These are phyloP conservation scores for Acipenser oxyrinchus DNA, from an alignment of 2,797 vertebrate species.

Conservation along the genomic window DNA sequence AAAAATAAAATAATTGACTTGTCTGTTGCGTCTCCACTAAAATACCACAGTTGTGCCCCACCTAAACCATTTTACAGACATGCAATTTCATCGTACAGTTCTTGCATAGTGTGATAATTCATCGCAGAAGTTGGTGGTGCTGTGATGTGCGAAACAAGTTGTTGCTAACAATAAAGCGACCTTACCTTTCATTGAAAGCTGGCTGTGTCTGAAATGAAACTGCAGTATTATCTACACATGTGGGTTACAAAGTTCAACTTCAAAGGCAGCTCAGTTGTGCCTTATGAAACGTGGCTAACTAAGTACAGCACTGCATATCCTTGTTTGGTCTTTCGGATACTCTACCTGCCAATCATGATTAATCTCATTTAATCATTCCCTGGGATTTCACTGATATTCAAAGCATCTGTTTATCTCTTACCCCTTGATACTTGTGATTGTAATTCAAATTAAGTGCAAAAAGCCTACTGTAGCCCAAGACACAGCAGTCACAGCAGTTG, in stretches of 20 bases:
- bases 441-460: background rate
- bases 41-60: no score
- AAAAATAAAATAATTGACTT: no score
- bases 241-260: constrained; percentile 6
- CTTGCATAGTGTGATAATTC: no score
- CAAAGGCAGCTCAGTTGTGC: constrained; percentile 6
- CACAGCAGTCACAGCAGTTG: background rate
- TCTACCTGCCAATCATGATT: background rate
- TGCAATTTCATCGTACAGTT: no score
- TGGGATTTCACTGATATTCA: background rate
- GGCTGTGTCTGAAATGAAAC: background rate
- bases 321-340: background rate
- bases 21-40: no score
- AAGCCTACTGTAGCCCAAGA: background rate
- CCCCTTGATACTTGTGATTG: background rate
- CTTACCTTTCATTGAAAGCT: no score
- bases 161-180: no score
- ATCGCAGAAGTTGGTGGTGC: no score
- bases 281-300: constrained; percentile 8
- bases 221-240: background rate
- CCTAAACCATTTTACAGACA: no score
- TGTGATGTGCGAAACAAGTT: no score
- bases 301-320: background rate
- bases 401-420: constrained; percentile 1
- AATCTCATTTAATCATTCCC: background rate